Percentiles rank a stretch among this genome's conserved stretches.
Conservation (phyloP, 2,797 vertebrate species). For the Premnoplex brunnescens region DNA sequence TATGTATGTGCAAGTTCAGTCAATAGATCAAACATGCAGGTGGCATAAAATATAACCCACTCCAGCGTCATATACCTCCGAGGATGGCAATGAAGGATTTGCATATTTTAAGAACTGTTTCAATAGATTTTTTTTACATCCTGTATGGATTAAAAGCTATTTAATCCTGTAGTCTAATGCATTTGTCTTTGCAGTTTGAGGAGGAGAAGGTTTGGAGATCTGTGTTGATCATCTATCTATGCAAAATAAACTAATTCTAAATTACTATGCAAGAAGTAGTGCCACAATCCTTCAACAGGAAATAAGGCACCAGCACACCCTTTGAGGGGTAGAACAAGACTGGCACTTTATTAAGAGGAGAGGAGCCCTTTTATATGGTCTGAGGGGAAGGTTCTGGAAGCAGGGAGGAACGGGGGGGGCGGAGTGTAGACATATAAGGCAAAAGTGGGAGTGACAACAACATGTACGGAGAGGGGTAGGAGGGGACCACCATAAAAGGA, state of each 20-base stretch:
- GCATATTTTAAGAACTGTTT: neutral
- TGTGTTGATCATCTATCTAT: neutral
- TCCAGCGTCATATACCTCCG: neutral
- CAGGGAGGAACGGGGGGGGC: no score
- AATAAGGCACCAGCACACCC: no score
- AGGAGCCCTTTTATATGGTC: no score
- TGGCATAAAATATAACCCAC: neutral
- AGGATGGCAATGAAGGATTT: neutral
- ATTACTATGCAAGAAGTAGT: neutral
- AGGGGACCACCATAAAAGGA: no score
- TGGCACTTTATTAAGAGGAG: no score
- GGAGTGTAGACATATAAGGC: no score
- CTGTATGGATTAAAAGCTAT: neutral
- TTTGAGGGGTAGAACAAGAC: no score
- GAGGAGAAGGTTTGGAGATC: neutral
- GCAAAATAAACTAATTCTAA: neutral
- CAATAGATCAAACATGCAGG: neutral
- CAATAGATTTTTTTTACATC: neutral
- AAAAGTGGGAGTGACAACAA: no score
- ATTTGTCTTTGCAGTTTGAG: neutral
- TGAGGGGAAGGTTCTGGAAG: no score
- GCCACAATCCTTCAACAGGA: no score
- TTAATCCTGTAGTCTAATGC: neutral
- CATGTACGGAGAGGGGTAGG: no score
- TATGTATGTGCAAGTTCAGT: neutral